A percentile compares a stretch with the other conserved stretches of the same genome.
phyloP scores from a whole-genome alignment of 2,113 vertebrate species.

The Nipponia nippon region DNA sequence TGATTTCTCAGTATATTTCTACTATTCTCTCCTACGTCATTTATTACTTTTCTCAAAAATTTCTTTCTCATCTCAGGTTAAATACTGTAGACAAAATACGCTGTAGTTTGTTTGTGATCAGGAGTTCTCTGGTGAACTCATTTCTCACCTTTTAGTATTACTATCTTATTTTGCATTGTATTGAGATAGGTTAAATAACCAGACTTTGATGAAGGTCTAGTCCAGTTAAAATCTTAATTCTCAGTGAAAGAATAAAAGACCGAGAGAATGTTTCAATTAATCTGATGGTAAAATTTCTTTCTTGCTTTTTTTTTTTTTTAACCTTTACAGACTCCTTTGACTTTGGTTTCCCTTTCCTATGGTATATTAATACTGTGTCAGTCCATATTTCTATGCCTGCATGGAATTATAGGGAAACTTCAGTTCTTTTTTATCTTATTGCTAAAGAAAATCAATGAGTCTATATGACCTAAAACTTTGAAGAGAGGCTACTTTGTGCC shows the following conservation, averaged over 20 bases:
- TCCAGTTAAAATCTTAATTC: background rate
- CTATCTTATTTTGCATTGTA: background rate
- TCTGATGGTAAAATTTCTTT: background rate
- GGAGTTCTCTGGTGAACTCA: background rate
- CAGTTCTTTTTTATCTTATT: background rate
- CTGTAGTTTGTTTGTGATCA: background rate
- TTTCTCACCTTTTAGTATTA: background rate
- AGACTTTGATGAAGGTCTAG: background rate
- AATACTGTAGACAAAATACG: background rate
- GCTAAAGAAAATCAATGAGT: background rate
- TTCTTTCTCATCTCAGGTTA: background rate
- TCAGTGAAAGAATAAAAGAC: background rate
- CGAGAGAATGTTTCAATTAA: background rate
- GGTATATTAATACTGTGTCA: background rate
- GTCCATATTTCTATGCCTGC: background rate
- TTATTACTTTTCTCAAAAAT: background rate
- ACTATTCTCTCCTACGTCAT: rapidly evolving
- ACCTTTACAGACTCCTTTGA: background rate
- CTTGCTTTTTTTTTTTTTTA: too few species aligned
- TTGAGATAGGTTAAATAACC: background rate
- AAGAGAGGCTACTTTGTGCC: background rate
- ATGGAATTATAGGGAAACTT: background rate
- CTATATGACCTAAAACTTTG: background rate
- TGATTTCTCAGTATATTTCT: background rate
- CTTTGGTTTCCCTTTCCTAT: background rate